Conservation (phyloP, 1,140 invertebrate genomes). For the Drosophila tani region DNA sequence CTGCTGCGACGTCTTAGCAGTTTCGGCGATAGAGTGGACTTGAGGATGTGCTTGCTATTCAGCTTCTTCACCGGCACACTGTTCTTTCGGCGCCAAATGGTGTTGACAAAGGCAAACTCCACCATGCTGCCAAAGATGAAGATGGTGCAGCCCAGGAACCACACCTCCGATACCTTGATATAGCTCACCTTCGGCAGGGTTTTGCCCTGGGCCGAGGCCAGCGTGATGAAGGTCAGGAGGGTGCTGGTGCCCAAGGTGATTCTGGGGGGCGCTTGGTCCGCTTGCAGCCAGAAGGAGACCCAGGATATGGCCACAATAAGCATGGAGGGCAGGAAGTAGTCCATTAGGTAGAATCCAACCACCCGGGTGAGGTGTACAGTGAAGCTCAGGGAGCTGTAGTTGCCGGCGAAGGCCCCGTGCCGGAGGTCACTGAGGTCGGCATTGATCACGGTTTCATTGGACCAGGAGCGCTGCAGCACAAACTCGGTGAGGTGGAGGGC, state of each 20-base stretch:
- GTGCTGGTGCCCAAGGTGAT: constrained; percentile 93
- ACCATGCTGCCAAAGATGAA: constrained; percentile 94
- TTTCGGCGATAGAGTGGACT: constrained; percentile 92
- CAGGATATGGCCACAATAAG: constrained; percentile 95
- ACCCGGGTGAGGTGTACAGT: constrained; percentile 92
- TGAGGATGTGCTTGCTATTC: constrained; percentile 93
- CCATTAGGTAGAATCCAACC: constrained; percentile 95
- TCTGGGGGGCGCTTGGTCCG: constrained; percentile 93
- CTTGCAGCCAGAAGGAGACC: constrained; percentile 96
- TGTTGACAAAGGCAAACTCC: constrained; percentile 96
- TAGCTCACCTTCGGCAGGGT: constrained; percentile 95
- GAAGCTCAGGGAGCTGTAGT: constrained; percentile 92
- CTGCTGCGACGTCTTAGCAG: constrained; percentile 88
- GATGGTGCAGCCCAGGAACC: constrained; percentile 94
- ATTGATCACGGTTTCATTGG: constrained; percentile 88
- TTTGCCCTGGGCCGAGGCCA: constrained; percentile 92
- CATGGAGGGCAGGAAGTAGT: constrained; percentile 95
- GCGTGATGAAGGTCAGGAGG: constrained; percentile 94
- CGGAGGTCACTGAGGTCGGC: constrained; percentile 89
- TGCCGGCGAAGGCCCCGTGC: constrained; percentile 91
- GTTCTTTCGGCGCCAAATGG: constrained; percentile 93
- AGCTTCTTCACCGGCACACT: constrained; percentile 93
- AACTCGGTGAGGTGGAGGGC: constrained; percentile 94
- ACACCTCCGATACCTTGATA: constrained; percentile 95
- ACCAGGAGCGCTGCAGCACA: constrained; percentile 89